These are phyloP conservation scores for Vulpes ferrilata DNA, from an alignment of 2,113 vertebrate species.

Conservation along the genomic window DNA sequence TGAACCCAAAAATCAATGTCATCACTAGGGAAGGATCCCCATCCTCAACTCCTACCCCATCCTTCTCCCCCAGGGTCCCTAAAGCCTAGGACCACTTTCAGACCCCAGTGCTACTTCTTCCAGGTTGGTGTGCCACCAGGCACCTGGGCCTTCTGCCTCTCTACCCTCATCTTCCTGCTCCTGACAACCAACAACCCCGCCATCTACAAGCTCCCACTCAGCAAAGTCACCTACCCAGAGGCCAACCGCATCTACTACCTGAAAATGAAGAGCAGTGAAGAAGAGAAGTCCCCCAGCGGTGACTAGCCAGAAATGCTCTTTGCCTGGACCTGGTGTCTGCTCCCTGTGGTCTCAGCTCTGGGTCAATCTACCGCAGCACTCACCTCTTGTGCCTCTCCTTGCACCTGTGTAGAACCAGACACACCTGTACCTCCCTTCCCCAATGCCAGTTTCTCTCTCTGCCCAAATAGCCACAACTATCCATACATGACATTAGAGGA, in stretches of 20 bases:
- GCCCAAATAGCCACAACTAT: neutral
- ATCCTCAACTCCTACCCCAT: neutral
- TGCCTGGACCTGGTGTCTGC: neutral
- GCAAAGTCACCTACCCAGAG: conserved; percentile 95
- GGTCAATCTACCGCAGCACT: neutral
- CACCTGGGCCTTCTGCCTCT: conserved; percentile 98
- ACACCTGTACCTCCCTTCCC: conserved; percentile 4
- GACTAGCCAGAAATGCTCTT: conserved; percentile 52
- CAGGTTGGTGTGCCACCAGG: conserved; percentile 93
- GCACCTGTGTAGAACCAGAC: conserved; percentile 12
- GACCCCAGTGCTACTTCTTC: neutral
- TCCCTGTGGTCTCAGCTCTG: neutral
- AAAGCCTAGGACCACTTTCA: neutral
- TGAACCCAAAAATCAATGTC: neutral
- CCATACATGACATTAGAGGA: neutral
- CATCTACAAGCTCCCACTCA: conserved; percentile 94
- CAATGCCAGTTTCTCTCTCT: conserved; percentile 26
- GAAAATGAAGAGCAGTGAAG: conserved; percentile 57
- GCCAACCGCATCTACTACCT: conserved; percentile 92
- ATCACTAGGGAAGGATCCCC: neutral
- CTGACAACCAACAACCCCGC: conserved; percentile 90
- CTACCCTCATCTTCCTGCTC: conserved; percentile 94
- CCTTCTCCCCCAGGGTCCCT: neutral
- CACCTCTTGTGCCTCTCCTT: neutral
- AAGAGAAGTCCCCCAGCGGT: conserved; percentile 65